These are phyloP conservation scores for Leucozona laternaria DNA, from an alignment of 2,888 invertebrate genomes.

Conservation along the genomic window DNA sequence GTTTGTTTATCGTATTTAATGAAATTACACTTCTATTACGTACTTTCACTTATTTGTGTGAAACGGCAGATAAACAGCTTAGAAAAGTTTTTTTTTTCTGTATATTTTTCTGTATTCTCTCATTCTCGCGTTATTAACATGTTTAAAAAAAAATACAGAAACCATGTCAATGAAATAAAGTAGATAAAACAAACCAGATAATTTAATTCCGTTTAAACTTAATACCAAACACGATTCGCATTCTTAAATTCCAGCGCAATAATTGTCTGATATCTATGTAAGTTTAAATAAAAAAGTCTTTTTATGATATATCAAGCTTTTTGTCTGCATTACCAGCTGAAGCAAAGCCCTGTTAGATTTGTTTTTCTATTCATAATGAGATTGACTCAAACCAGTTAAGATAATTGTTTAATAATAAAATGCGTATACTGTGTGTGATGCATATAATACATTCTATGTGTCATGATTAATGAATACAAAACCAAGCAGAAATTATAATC, in stretches of 20 bases:
- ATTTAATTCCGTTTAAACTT: slow-evolving; percentile 27
- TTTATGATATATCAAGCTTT: slow-evolving; percentile 17
- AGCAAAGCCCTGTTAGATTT: background rate
- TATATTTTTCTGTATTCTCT: background rate
- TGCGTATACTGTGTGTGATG: slow-evolving; percentile 3
- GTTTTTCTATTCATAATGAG: slow-evolving; percentile 14
- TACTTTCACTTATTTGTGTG: slow-evolving; percentile 31
- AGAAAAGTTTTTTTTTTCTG: background rate
- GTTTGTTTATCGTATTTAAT: slow-evolving; percentile 22
- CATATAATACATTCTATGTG: slow-evolving; percentile 12
- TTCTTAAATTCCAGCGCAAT: slow-evolving; percentile 41
- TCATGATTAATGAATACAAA: slow-evolving; percentile 13
- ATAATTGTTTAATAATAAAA: slow-evolving; percentile 34
- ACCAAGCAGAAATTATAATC: background rate
- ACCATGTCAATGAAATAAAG: slow-evolving; percentile 30
- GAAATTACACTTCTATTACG: background rate
- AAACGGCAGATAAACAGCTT: background rate
- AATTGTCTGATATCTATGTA: slow-evolving; percentile 1
- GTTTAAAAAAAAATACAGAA: background rate
- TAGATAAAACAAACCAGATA: slow-evolving; percentile 42
- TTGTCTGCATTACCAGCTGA: background rate
- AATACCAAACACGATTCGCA: slow-evolving; percentile 28
- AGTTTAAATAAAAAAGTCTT: no score
- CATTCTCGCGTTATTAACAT: background rate
- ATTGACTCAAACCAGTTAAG: slow-evolving; percentile 30